Evolutionary conservation across 1,140 invertebrate species (phyloP).

Genomic region (Bombus superbus): DNA sequence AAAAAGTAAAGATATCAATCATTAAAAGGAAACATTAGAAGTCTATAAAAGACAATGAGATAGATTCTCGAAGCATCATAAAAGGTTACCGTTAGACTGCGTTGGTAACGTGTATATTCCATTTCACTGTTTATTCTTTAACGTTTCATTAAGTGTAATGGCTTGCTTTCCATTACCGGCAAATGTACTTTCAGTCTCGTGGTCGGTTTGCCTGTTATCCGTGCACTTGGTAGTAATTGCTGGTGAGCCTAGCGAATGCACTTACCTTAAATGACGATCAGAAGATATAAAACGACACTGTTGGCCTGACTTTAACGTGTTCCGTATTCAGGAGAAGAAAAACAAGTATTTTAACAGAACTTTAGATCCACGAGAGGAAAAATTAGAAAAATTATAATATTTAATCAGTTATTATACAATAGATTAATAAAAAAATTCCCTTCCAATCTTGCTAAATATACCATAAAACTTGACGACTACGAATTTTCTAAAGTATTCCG

Average conservation of each 20-base stretch:
- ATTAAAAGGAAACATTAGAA: background rate
- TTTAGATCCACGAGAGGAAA: background rate
- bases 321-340: background rate
- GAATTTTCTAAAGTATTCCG: background rate
- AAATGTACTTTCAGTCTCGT: constrained; percentile 28
- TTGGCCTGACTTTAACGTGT: background rate
- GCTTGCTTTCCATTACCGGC: constrained; percentile 35
- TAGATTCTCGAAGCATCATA: background rate
- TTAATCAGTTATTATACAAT: no score
- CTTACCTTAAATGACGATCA: constrained; percentile 48
- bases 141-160: constrained; percentile 57
- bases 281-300: no score
- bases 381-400: no score
- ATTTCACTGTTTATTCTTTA: constrained; percentile 22
- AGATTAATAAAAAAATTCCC: background rate
- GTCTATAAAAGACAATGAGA: background rate
- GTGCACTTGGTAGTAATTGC: constrained; percentile 46
- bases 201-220: background rate
- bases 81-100: background rate
- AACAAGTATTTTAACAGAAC: background rate
- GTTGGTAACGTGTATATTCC: background rate
- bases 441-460: background rate
- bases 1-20: background rate
- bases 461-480: background rate
- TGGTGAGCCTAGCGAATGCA: constrained; percentile 23